A percentile compares a stretch with the other conserved stretches of the same genome.
Conservation (phyloP, 2,888 invertebrate species). For the Chrysina gloriosa region DNA sequence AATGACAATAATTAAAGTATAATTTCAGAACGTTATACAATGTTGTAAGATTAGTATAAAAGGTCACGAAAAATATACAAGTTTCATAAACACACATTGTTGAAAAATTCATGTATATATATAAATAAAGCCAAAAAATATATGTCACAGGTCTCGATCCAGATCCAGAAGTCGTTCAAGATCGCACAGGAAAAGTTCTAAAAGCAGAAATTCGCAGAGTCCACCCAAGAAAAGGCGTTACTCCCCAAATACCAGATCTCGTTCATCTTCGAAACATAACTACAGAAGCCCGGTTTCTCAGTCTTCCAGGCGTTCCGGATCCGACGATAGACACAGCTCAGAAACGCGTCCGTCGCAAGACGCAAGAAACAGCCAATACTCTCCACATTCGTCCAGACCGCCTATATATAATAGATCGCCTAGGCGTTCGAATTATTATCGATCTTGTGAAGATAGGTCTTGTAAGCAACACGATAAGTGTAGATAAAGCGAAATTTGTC, state of each 20-base stretch:
- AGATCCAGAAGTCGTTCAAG: slow-evolving; percentile 14
- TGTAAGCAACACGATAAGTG: slow-evolving; percentile 12
- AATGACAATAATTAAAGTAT: no score
- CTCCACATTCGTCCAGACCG: slow-evolving; percentile 5
- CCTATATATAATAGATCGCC: neutral
- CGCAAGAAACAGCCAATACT: neutral
- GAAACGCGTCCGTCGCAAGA: neutral
- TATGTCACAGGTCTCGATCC: no score
- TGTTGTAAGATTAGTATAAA: no score
- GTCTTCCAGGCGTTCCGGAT: slow-evolving; percentile 4
- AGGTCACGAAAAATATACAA: no score
- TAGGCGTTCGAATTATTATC: neutral
- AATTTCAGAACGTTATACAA: no score
- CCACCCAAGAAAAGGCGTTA: neutral
- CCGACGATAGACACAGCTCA: neutral
- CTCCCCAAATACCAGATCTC: neutral
- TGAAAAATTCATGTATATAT: no score
- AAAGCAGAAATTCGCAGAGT: neutral
- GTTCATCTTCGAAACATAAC: neutral
- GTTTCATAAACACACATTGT: no score
- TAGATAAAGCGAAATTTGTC: neutral
- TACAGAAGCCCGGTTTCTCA: slow-evolving; percentile 3
- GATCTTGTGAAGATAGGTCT: slow-evolving; percentile 9
- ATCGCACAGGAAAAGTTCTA: neutral
- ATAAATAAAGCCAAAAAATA: no score